Percentiles rank a stretch among this genome's conserved stretches.
phyloP scores from a whole-genome alignment of 2,888 invertebrate species.

The Entomobrya multifasciata region DNA sequence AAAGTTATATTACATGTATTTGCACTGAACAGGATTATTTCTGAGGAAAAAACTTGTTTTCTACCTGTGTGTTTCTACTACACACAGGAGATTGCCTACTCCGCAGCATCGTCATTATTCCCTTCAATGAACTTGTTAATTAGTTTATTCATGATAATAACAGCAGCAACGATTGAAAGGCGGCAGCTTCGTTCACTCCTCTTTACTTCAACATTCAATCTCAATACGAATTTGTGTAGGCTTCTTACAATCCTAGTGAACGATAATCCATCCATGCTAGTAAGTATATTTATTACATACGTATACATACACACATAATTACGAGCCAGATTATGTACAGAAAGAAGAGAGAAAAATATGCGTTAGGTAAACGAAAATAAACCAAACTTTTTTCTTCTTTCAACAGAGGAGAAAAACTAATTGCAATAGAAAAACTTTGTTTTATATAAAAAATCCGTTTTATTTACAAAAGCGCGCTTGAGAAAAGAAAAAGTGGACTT shows the following conservation, averaged over 20 bases:
- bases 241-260: too few relatives aligned
- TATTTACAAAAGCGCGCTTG: conserved; percentile 26
- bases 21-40: not conserved
- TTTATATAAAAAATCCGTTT: conserved; percentile 22
- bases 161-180: conserved; percentile 13
- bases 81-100: not conserved
- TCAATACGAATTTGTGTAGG: not conserved
- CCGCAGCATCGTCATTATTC: conserved; percentile 8
- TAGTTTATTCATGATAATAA: conserved; percentile 56
- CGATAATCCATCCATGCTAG: too few relatives aligned
- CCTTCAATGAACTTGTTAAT: conserved; percentile 65
- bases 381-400: not conserved
- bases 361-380: conserved; percentile 1
- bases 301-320: too few relatives aligned
- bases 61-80: conserved; percentile 30
- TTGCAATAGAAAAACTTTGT: conserved; percentile 41
- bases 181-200: not conserved
- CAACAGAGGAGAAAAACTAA: conserved; percentile 21
- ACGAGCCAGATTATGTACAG: not conserved
- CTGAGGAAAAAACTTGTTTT: conserved; percentile 31
- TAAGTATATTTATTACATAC: too few relatives aligned
- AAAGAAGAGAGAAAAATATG: conserved; percentile 4
- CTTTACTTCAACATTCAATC: not conserved
- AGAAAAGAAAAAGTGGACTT: conserved; percentile 2
- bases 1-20: too few relatives aligned